phyloP scores from a whole-genome alignment of 2,113 vertebrate genomes.

The Laticauda colubrina region DNA sequence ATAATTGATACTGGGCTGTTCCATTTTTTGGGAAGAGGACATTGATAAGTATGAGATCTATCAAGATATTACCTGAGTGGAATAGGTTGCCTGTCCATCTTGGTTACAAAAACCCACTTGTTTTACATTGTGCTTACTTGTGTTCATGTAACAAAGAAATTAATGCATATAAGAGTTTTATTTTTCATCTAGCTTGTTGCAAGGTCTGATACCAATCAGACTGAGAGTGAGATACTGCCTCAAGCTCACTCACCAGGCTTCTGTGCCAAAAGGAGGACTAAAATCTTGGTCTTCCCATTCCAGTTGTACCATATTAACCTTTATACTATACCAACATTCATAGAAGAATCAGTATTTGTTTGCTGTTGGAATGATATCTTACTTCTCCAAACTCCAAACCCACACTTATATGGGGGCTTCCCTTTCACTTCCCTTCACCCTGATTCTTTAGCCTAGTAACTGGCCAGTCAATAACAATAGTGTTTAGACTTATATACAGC shows the following conservation, averaged over 20 bases:
- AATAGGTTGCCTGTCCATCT: not conserved
- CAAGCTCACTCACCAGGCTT: not conserved
- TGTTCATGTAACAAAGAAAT: not conserved
- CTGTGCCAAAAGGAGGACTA: not conserved
- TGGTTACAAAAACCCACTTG: not conserved
- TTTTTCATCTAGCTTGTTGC: not conserved
- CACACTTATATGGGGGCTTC: not conserved
- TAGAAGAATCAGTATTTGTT: not conserved
- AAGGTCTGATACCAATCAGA: not conserved
- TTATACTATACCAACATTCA: not conserved
- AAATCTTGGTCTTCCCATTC: not conserved
- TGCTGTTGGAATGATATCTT: not conserved
- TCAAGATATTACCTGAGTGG: not conserved
- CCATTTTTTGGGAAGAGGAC: not conserved
- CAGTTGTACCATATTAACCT: not conserved
- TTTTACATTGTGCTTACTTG: not conserved
- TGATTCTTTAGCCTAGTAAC: not conserved
- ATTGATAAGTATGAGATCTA: not conserved
- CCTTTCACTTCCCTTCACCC: not conserved
- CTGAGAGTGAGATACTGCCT: not conserved
- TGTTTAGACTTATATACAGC: no score
- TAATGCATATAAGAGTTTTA: not conserved
- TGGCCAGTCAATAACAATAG: not conserved
- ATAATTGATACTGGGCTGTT: not conserved
- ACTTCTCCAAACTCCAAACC: not conserved